These are phyloP conservation scores for Poecilia gillii DNA, from an alignment of 2,797 vertebrate genomes.

Conservation along the genomic window DNA sequence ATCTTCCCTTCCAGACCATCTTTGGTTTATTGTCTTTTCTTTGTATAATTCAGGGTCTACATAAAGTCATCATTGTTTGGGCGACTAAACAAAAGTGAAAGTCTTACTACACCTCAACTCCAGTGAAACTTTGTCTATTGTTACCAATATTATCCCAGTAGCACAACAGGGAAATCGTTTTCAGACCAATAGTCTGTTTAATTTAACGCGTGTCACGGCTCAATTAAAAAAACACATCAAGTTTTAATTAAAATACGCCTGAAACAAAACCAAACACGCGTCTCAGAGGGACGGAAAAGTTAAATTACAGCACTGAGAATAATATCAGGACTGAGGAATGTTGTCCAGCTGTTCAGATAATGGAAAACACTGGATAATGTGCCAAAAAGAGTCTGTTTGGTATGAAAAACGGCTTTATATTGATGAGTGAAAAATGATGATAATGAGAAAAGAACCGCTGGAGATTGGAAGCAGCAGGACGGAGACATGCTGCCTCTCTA, in stretches of 20 bases:
- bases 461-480: slow-evolving; percentile 1
- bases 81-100: not conserved
- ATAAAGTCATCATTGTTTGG: not conserved
- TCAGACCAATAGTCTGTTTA: not conserved
- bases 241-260: not conserved
- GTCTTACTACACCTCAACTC: not conserved
- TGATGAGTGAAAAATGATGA: not conserved
- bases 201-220: not conserved
- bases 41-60: not conserved
- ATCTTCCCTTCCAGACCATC: not conserved
- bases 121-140: not conserved
- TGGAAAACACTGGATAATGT: slow-evolving; percentile 10
- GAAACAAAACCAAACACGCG: slow-evolving; percentile 1
- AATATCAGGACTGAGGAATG: slow-evolving; percentile 9
- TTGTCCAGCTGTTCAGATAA: slow-evolving; percentile 32
- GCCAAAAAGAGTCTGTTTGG: slow-evolving; percentile 9
- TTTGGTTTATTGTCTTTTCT: not conserved
- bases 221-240: not conserved
- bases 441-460: not conserved
- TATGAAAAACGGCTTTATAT: slow-evolving; percentile 19
- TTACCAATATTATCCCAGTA: not conserved
- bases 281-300: not conserved
- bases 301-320: slow-evolving; percentile 4
- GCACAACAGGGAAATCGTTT: not conserved
- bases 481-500: not conserved